Percentiles rank a stretch among this genome's conserved stretches.
phyloP scores from a whole-genome alignment of 2,113 vertebrate genomes.

The Ondatra zibethicus region DNA sequence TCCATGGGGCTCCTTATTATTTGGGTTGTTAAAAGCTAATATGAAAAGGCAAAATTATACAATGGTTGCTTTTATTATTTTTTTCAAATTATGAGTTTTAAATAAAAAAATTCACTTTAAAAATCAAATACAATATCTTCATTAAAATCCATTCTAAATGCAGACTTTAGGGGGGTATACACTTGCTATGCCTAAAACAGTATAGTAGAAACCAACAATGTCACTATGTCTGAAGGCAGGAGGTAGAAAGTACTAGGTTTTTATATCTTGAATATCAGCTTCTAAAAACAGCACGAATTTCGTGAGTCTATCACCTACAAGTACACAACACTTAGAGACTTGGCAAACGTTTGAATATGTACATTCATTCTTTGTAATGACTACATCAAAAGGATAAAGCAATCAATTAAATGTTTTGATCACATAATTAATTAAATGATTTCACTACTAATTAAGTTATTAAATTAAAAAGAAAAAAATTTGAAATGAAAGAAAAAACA shows the following conservation, averaged over 20 bases:
- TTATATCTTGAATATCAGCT: background rate
- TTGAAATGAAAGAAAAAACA: background rate
- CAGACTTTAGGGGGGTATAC: background rate
- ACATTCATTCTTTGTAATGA: constrained; percentile 1
- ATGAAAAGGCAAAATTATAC: background rate
- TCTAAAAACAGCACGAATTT: background rate
- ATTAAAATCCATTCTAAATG: constrained; percentile 47
- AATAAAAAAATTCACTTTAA: background rate
- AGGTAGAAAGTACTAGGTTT: constrained; percentile 14
- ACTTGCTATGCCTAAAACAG: background rate
- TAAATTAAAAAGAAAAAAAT: background rate
- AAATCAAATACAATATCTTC: constrained; percentile 5
- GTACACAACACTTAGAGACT: background rate
- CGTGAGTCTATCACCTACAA: background rate
- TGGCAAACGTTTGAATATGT: background rate
- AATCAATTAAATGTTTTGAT: background rate
- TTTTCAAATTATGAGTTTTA: background rate
- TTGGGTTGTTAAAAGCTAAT: constrained; percentile 11
- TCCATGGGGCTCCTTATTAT: constrained; percentile 25
- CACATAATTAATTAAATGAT: background rate
- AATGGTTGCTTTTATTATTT: background rate
- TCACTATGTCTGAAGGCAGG: background rate
- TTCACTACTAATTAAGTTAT: background rate
- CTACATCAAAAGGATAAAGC: background rate
- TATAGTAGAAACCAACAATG: background rate